Base-by-base conservation (phyloP, 2,113 vertebrate genomes). In the Callopanchax toddi region DNA sequence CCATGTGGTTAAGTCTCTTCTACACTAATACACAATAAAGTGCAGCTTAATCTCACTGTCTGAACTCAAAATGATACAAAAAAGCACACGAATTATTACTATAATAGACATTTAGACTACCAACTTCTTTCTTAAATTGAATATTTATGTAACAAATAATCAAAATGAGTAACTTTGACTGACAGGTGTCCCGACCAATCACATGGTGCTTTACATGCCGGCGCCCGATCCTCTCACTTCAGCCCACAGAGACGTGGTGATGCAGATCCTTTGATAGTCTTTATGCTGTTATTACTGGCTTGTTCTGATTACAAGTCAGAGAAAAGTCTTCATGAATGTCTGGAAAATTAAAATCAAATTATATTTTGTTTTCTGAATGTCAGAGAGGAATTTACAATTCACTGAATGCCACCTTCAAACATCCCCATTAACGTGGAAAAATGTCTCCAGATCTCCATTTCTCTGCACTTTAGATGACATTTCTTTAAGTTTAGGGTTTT, bases 291-390 rank as follows among this genome's bases (percentile, higher is more conserved):
- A 82, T 86, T 78, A 86, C 60, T 61, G 78, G 67, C 49, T 55
- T 69, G 57, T 58, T 75, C 48, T 84, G 67, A 77, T 86, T 69
- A 84, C 78, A 84, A 71, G 75, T 71, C 74, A 66, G 48, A 25
- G 57, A 50, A 15, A 48, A 3, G 17, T 53, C 43, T 37, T 51
- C 36, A 54, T 64, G 57, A 40, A 60, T 21, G 40, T 60, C 56
- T 67, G 40, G 49, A 48, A 29, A 63, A 46, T 54, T 22, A 6
- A 76, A 71, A 40, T 34, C 13, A 22, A 56, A 37, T 12, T 15
- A 10, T 6, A 45, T 62, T 53, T 42, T 73, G 44, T 79, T 68
- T 49, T 18, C 9, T 42, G n/a, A 12, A 18, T 10, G n/a, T 51
- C 7, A 1, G 13, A 6, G 17, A 10, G 40, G 21, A 4, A 40